Conservation (phyloP, 2,113 vertebrate genomes). For the Eonycteris spelaea region DNA sequence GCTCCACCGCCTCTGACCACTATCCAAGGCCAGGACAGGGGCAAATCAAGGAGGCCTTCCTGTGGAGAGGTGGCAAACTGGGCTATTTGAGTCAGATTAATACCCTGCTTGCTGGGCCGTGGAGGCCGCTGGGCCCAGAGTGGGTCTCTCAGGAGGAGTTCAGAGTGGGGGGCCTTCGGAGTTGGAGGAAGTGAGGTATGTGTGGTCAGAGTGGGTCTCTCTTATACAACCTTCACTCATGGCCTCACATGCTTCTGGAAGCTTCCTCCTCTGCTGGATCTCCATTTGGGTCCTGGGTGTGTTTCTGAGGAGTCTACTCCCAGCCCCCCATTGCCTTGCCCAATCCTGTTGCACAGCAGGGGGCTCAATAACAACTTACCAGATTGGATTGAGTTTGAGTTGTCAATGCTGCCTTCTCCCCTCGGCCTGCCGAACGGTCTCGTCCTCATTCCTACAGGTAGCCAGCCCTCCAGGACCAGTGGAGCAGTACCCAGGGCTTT, state of each 20-base stretch:
- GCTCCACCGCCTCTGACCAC: not conserved
- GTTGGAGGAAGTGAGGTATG: fast-evolving
- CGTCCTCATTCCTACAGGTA: not conserved
- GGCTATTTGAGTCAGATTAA: not conserved
- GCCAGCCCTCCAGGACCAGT: not conserved
- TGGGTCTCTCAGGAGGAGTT: not conserved
- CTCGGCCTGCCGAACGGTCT: too few relatives aligned
- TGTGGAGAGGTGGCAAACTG: not conserved
- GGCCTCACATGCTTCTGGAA: not conserved
- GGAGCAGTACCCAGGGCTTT: not conserved
- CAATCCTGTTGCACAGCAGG: not conserved
- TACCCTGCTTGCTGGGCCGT: not conserved
- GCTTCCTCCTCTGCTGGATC: not conserved
- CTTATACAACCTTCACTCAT: not conserved
- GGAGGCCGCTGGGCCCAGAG: not conserved
- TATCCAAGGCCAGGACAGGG: not conserved
- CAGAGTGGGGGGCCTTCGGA: not conserved
- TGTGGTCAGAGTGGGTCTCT: not conserved
- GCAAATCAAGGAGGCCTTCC: not conserved
- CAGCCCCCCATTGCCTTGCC: not conserved
- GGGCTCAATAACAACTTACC: not conserved
- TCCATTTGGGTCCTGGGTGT: not conserved
- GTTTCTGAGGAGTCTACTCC: not conserved
- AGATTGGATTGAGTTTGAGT: not conserved
- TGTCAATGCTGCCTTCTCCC: not conserved